Evolutionary conservation across 2,888 invertebrate species (phyloP).

Genomic region (Stictocephala bisonia): DNA sequence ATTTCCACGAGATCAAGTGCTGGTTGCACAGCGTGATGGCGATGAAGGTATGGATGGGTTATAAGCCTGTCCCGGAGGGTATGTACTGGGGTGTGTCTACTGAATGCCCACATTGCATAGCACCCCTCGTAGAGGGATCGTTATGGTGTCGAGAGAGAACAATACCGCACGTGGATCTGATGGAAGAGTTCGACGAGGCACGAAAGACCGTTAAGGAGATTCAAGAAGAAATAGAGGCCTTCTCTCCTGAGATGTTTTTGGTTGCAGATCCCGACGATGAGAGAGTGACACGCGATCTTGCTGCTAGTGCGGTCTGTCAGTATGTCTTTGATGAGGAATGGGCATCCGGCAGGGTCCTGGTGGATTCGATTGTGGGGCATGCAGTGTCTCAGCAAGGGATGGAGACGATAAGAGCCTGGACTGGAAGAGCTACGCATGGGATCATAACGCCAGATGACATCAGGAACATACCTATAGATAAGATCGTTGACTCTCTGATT

Average conservation of each 20-base stretch:
- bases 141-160: not conserved
- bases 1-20: not conserved
- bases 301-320: not conserved
- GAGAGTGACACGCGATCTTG: not conserved
- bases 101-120: not conserved
- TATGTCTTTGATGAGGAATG: not conserved
- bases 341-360: not conserved
- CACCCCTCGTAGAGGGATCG: not conserved
- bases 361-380: not conserved
- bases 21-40: not conserved
- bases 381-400: no score
- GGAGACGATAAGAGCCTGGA: no score
- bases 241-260: not conserved
- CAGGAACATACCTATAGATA: no score
- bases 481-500: no score
- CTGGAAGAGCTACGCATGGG: no score
- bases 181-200: not conserved
- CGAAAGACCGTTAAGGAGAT: not conserved
- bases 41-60: not conserved
- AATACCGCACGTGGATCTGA: not conserved
- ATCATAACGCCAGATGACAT: no score
- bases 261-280: not conserved
- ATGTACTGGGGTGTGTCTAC: not conserved
- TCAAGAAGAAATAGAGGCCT: not conserved
- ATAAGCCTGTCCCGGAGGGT: not conserved